Evolutionary conservation across 2,888 invertebrate genomes (phyloP).

Genomic region (Melieria crassipennis): DNA sequence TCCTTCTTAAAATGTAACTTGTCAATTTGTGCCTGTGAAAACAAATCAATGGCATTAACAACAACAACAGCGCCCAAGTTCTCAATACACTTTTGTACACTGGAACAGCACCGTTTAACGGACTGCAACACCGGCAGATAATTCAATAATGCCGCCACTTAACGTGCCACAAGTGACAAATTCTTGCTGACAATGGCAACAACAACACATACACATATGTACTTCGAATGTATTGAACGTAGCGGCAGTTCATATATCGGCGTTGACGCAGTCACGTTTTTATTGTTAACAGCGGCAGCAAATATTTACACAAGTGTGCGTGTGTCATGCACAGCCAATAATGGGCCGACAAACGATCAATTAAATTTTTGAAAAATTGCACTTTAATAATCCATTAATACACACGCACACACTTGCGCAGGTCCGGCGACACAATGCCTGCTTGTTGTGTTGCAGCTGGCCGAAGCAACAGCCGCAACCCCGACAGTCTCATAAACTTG

Average conservation of each 20-base stretch:
- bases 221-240: too few relatives aligned
- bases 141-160: slow-evolving; percentile 24
- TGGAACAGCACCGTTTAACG: neutral
- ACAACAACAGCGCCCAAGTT: neutral
- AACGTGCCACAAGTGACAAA: slow-evolving; percentile 32
- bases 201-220: neutral
- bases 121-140: slow-evolving; percentile 2
- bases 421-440: neutral
- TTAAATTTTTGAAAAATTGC: slow-evolving; percentile 30
- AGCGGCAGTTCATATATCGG: too few relatives aligned
- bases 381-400: slow-evolving; percentile 31
- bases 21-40: too few relatives aligned
- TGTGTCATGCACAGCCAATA: slow-evolving; percentile 17
- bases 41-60: too few relatives aligned
- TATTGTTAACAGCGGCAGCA: neutral
- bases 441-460: neutral
- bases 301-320: neutral
- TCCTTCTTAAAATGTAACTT: too few relatives aligned
- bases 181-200: slow-evolving; percentile 23
- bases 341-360: slow-evolving; percentile 25
- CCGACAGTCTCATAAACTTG: too few relatives aligned
- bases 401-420: neutral
- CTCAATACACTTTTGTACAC: neutral
- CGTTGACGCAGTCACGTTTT: too few relatives aligned
- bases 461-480: too few relatives aligned